Evolutionary conservation across 1,140 invertebrate species (phyloP), one percentile per base, ranked within the genome.

Genomic region (Drosophila setifemur): DNA sequence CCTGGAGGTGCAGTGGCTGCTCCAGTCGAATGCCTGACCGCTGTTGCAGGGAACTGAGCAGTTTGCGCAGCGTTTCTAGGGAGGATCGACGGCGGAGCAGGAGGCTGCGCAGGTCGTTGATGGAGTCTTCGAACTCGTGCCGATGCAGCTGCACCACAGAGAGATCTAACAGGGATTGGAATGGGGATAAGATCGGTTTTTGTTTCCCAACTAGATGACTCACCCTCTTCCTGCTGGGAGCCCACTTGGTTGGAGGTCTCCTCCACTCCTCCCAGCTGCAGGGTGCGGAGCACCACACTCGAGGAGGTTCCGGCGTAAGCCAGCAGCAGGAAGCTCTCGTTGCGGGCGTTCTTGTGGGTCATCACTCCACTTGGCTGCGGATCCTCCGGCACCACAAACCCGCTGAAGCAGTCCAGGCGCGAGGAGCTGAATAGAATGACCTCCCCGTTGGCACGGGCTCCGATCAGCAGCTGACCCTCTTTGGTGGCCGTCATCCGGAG

Each of bases 391-490:
- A 39, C 16, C 8, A 28, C 33, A 5, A 77, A 90, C 12, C 81
- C 86, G 7, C 63, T 86, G 35, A 81, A 89, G 40, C 88, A 90
- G 42, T 90, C 81, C 47, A 90, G 39, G 7, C 78, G 79, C 4
- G 73, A 35, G 14, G 45, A 87, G 2, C 77, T 73, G 37, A 89
- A 89, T 4, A 88, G 43, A 21, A 83, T 28, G 6, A 89, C 72
- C 26, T 88, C 74, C 2, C 79, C 77, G 19, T 70, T 89, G 43
- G 37, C 23, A 0, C 60, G 67, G 1, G 71, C 69, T 4, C 73
- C 77, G 4, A 87, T 28, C 45, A 90, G 49, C 1, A 82, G 50
- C 9, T 72, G 71, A 3, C 79, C 81, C 6, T 35, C 48, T 16
- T 44, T 40, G 14, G 61, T 45, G 5, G 72, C 67, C 2, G 44